A percentile compares a stretch with the other conserved stretches of the same genome.
Conservation (phyloP, 2,113 vertebrate species). For the Upupa epops region DNA sequence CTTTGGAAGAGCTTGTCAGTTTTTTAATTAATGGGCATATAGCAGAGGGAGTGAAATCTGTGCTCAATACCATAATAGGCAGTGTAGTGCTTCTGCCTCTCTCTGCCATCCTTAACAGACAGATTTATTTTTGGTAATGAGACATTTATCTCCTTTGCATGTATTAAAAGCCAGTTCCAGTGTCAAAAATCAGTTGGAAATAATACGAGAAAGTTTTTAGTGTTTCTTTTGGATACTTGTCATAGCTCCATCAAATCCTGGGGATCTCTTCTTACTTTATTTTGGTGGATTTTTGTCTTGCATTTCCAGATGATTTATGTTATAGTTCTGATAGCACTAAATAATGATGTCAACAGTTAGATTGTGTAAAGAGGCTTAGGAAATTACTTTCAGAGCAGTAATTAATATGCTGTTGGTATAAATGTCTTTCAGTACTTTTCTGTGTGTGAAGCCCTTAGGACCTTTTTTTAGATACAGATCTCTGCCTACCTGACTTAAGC, state of each 20-base stretch:
- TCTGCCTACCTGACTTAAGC: not conserved
- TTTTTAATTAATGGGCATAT: constrained; percentile 50
- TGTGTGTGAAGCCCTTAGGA: not conserved
- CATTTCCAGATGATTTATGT: not conserved
- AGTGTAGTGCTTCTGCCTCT: constrained; percentile 42
- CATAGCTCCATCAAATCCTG: not conserved
- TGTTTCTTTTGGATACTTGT: constrained; percentile 12
- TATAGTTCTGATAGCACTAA: not conserved
- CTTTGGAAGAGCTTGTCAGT: constrained; percentile 44
- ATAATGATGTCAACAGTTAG: not conserved
- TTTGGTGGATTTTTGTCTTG: constrained; percentile 1
- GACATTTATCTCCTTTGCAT: constrained; percentile 55
- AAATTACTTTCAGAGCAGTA: not conserved
- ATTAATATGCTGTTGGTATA: not conserved
- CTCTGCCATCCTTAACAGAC: constrained; percentile 35
- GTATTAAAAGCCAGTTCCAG: constrained; percentile 48
- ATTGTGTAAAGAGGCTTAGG: not conserved
- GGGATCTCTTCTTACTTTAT: not conserved
- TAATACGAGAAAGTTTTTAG: not conserved
- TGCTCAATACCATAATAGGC: constrained; percentile 68
- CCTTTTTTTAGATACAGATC: not conserved
- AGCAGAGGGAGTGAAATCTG: constrained; percentile 52
- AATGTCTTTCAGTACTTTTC: not conserved
- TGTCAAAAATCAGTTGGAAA: constrained; percentile 53
- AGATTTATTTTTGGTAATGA: constrained; percentile 68